Percentiles rank a stretch among this genome's conserved stretches.
phyloP scores from a whole-genome alignment of 1,140 invertebrate species.

The Brachionus manjavacas region DNA sequence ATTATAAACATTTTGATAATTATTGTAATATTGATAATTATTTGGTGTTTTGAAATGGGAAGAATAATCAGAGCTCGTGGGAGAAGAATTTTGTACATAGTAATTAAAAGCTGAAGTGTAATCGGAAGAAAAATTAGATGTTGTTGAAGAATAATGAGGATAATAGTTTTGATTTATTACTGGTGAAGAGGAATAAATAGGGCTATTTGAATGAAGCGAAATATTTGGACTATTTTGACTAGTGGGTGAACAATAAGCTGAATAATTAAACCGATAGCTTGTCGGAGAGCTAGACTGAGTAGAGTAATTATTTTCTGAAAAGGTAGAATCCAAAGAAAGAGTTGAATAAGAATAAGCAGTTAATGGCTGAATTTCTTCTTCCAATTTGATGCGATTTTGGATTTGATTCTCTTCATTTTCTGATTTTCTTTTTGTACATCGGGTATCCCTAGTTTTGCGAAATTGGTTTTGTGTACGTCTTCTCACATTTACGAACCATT shows the following conservation, averaged over 20 bases:
- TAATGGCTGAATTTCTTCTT: neutral
- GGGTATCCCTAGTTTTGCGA: constrained; percentile 4
- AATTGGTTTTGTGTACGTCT: constrained; percentile 34
- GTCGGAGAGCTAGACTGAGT: neutral
- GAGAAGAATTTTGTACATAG: neutral
- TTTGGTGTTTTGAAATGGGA: neutral
- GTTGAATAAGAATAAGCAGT: neutral
- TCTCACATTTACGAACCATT: constrained; percentile 38
- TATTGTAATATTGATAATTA: neutral
- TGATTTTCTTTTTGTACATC: neutral
- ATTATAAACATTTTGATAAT: neutral
- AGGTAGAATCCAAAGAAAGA: neutral
- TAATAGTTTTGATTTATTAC: neutral
- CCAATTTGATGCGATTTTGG: neutral
- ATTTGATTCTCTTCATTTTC: neutral
- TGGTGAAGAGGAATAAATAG: neutral
- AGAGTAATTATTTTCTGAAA: neutral
- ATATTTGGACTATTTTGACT: neutral
- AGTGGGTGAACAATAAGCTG: neutral
- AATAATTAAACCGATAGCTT: neutral
- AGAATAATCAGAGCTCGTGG: neutral
- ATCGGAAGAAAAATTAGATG: neutral
- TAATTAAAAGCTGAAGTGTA: neutral
- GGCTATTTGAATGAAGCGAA: neutral
- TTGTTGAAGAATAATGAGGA: neutral